phyloP scores from a whole-genome alignment of 2,797 vertebrate species.

The Bradypus variegatus region DNA sequence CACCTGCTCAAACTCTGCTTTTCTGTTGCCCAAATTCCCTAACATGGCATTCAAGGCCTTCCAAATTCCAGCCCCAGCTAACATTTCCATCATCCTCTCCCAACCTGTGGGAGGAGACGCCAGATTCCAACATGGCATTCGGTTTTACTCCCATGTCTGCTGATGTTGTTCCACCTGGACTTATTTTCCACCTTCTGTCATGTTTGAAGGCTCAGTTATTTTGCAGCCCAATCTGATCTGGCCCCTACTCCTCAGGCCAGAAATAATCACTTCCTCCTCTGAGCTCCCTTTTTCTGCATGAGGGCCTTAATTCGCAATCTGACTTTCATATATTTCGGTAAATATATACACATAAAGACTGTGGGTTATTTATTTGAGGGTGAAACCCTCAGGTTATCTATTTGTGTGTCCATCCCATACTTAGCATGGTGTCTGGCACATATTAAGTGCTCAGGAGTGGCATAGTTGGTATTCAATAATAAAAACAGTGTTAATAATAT shows the following conservation, averaged over 20 bases:
- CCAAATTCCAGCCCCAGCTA: not conserved
- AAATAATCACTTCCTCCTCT: not conserved
- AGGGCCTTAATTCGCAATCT: not conserved
- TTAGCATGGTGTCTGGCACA: not conserved
- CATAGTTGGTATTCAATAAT: not conserved
- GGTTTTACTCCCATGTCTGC: not conserved
- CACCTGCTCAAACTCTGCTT: not conserved
- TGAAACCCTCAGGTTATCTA: not conserved
- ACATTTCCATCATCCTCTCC: not conserved
- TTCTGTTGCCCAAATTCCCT: not conserved
- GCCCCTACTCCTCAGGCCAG: not conserved
- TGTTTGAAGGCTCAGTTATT: not conserved
- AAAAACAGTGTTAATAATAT: not conserved
- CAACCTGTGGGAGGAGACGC: not conserved
- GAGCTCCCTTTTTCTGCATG: not conserved
- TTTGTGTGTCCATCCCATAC: not conserved
- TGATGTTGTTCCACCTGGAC: not conserved
- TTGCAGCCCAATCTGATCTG: not conserved
- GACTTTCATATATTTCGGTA: not conserved
- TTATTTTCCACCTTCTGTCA: not conserved
- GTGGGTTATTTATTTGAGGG: not conserved
- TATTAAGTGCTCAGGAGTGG: not conserved
- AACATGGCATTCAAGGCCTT: not conserved
- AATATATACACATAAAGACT: not conserved
- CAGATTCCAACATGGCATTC: not conserved